Base-by-base conservation (phyloP, 2,888 invertebrate species). In the Athalia circularis region DNA sequence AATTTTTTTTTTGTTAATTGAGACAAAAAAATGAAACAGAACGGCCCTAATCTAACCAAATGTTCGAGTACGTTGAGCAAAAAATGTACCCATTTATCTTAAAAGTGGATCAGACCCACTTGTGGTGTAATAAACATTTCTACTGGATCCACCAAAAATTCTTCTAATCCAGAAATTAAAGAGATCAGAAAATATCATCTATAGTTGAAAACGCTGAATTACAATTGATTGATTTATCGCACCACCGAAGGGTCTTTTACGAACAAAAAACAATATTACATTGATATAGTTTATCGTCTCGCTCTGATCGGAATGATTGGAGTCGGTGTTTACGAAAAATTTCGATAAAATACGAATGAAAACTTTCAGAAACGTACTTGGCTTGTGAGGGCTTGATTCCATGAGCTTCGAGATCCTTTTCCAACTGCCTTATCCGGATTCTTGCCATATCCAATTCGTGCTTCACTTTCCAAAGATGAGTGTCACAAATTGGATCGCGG, bases 371-470 rank as follows among this genome's bases (percentile, higher is more conserved):
- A 65, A 80, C 85, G 80, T 86, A 89, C 89, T 86, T 88, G 77
- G 86, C 92, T 85, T 95, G 94, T 82, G 94, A 95, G 82, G 96
- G 94, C 87, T 95, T 94, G 88, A 96, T 94, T 84, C 96, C 96
- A 90, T 96, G 95, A 80, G 94, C 94, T 90, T 96, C 96, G 91
- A 97, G 92, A 87, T 96, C 95, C 88, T 95, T 96, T 87, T 97
- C 96, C 86, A 98, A 91, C 89, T 97, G 96, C 80, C 96, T 94
- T 85, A 97, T 96, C 86, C 96, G 93, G 86, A 97, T 92, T 84
- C 95, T 92, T 0, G 97, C 96, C 91, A 97, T 94, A 90, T 97
- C 97, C 84, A 98, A 92, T 89, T 98, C 97, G 89, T 97, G 95
- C 85, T 96, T 95, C 67, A 97, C 96, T 88, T 97, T 96, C 97